Percentiles rank a stretch among this genome's conserved stretches.
Conservation (phyloP, 2,888 invertebrate species). For the Euplagia quadripunctaria region DNA sequence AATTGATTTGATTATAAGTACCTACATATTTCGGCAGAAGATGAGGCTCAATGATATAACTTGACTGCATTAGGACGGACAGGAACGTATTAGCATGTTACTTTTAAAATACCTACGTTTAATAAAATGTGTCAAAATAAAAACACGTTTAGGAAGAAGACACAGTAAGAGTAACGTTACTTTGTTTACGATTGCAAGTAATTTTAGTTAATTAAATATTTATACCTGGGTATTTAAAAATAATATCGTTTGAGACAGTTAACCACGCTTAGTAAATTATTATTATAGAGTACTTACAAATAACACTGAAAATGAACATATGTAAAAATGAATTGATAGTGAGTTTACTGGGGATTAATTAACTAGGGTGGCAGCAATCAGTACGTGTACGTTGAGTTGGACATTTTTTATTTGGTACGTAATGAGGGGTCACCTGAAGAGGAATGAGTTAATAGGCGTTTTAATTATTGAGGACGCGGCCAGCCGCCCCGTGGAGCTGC, state of each 20-base stretch:
- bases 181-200: background rate
- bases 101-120: background rate
- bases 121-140: background rate
- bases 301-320: constrained; percentile 25
- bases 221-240: background rate
- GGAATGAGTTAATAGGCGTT: constrained; percentile 86
- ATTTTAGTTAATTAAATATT: constrained; percentile 2
- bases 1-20: background rate
- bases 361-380: constrained; percentile 46
- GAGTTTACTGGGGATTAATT: constrained; percentile 46
- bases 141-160: background rate
- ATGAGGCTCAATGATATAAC: background rate
- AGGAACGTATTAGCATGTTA: no score
- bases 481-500: constrained; percentile 59
- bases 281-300: background rate
- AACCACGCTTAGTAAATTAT: constrained; percentile 4
- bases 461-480: constrained; percentile 83
- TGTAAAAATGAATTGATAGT: constrained; percentile 39
- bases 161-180: background rate
- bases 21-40: background rate
- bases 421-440: constrained; percentile 81
- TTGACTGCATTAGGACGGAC: no score
- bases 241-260: background rate
- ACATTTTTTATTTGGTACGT: constrained; percentile 71
- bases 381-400: constrained; percentile 56